phyloP scores from a whole-genome alignment of 2,888 invertebrate genomes.

The Oeneis ivallda region DNA sequence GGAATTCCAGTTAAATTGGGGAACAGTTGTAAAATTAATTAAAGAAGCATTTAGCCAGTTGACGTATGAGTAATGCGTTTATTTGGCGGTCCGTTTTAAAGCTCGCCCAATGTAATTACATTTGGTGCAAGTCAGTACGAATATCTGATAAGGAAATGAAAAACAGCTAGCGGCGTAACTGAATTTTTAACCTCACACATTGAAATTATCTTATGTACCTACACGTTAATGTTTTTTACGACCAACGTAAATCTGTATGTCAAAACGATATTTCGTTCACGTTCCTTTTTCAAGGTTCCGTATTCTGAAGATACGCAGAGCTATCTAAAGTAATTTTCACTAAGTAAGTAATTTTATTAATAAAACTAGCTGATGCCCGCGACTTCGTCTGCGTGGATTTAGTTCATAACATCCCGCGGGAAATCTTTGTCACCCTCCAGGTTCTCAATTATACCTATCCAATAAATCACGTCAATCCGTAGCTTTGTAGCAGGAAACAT shows the following conservation, averaged over 20 bases:
- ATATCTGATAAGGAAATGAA: conserved; percentile 71
- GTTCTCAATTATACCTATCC: too few species aligned
- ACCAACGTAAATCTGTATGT: conserved; percentile 9
- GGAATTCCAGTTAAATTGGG: conserved; percentile 27
- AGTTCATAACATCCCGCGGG: too few species aligned
- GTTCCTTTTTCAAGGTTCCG: background rate
- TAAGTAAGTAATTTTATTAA: background rate
- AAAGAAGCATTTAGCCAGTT: conserved; percentile 36
- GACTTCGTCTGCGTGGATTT: too few species aligned
- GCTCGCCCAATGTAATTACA: conserved; percentile 68
- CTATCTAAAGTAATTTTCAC: background rate
- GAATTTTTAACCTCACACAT: conserved; percentile 56
- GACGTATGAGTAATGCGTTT: conserved; percentile 50
- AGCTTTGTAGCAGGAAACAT: too few species aligned
- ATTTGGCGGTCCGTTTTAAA: conserved; percentile 64
- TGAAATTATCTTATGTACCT: conserved; percentile 24
- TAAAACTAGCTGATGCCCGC: too few species aligned
- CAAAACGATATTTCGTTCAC: background rate
- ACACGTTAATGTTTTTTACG: conserved; percentile 17
- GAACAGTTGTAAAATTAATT: conserved; percentile 35
- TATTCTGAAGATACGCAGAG: background rate
- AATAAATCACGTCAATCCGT: too few species aligned
- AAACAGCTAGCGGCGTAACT: conserved; percentile 63
- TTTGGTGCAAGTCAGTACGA: conserved; percentile 65
- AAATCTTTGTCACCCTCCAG: too few species aligned